Conservation (phyloP, 2,888 invertebrate genomes). For the Platypus cylindrus region DNA sequence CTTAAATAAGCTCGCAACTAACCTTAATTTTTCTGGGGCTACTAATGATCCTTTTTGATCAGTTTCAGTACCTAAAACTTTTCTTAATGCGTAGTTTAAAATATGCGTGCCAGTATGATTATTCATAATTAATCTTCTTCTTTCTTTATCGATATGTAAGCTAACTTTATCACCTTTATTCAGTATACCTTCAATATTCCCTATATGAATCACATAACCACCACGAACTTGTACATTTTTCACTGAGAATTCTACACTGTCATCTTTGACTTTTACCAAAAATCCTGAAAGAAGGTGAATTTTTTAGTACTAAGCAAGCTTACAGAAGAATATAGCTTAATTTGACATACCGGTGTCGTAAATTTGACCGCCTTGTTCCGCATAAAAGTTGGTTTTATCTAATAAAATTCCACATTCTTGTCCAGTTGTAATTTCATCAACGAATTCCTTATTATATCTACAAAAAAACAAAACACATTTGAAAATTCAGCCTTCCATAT, state of each 20-base stretch:
- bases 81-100: constrained; percentile 84
- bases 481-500: too few species aligned
- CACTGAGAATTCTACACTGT: constrained; percentile 81
- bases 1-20: background rate
- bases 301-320: background rate
- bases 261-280: constrained; percentile 68
- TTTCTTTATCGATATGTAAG: constrained; percentile 69
- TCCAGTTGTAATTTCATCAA: constrained; percentile 66
- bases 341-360: constrained; percentile 68
- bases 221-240: constrained; percentile 90
- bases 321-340: background rate
- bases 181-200: constrained; percentile 63
- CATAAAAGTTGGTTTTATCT: constrained; percentile 91
- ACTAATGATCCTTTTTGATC: constrained; percentile 96
- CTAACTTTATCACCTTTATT: constrained; percentile 74
- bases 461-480: constrained; percentile 1
- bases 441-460: constrained; percentile 60
- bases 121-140: constrained; percentile 90
- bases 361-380: constrained; percentile 98
- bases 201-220: constrained; percentile 90
- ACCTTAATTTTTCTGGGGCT: constrained; percentile 84
- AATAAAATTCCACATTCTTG: constrained; percentile 86
- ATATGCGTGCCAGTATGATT: constrained; percentile 98
- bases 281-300: constrained; percentile 32
- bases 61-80: constrained; percentile 79